Conservation (phyloP, 2,113 vertebrate genomes). For the Holacanthus passer region DNA sequence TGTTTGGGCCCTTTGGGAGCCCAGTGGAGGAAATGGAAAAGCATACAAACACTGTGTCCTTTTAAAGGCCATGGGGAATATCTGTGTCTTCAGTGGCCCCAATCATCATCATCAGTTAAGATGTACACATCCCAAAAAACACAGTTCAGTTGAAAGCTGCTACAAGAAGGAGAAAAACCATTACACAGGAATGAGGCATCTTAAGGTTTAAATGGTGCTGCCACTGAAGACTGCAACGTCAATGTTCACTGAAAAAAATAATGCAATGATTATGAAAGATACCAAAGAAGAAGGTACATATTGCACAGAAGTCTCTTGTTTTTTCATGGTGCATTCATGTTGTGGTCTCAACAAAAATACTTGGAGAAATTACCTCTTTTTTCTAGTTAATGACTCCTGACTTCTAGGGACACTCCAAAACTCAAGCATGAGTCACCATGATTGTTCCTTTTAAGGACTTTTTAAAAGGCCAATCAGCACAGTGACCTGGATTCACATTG, state of each 20-base stretch:
- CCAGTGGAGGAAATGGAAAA: slow-evolving; percentile 67
- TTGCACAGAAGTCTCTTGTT: not conserved
- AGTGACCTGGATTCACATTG: not conserved
- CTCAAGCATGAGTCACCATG: slow-evolving; percentile 9
- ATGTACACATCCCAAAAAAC: not conserved
- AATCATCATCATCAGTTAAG: not conserved
- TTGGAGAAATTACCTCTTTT: not conserved
- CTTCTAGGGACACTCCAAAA: slow-evolving; percentile 3
- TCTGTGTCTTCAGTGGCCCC: not conserved
- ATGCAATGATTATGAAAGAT: not conserved
- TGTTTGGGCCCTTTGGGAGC: slow-evolving; percentile 45
- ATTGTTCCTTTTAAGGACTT: slow-evolving; percentile 19
- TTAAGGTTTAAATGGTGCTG: not conserved
- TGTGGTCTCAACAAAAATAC: not conserved
- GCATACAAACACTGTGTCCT: slow-evolving; percentile 49
- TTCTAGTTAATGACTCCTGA: not conserved
- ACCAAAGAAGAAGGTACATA: not conserved
- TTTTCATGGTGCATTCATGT: not conserved
- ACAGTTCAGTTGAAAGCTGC: not conserved
- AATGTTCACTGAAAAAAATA: not conserved
- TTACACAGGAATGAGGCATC: not conserved
- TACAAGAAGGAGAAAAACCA: not conserved
- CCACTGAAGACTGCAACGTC: not conserved
- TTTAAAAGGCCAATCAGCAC: not conserved
- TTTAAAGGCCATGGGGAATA: slow-evolving; percentile 17